Base-by-base conservation (phyloP, 2,113 vertebrate species). In the Lichenostomus cassidix region DNA sequence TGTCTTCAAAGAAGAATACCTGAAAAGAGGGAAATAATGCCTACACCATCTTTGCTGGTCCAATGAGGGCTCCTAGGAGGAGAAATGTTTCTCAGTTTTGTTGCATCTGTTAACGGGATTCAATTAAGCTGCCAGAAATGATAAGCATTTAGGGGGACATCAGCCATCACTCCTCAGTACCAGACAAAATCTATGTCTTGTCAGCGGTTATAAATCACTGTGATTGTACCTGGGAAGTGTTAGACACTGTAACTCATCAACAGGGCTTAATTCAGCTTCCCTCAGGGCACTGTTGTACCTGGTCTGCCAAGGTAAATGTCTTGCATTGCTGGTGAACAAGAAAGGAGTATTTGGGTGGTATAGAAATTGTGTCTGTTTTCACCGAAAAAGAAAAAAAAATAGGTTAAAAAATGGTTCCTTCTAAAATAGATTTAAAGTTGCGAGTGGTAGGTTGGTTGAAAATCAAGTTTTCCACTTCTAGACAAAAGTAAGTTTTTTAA, bases 121-220 rank as follows among this genome's bases (percentile, higher is more conserved):
- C 86, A 94, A 80, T 90, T 76, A 88, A 89, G 94, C 92, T 89
- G 82, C 83, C 91, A 89, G 85, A 94, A 88, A 86, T 88, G 11
- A 90, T 80, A 97, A 87, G 59, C 44, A 79, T 58, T 96, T 95
- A 75, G 25, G 82, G 64, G 89, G 90, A 96, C 71, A 63, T 81
- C 58, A 92, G 84, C 91, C 62, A 91, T 96, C 90, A 93, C 94
- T 96, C 78, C 91, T 97, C 60, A n/a, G 50, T 80, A 89, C 82
- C 87, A 83, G 83, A 84, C 83, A 96, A 89, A 92, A 96, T 95
- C 96, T 88, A 96, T 78, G 23, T 81, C 73, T 37, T 87, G 77
- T 96, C 91, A 93, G 59, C 8, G 3, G 75, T 81, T 84, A 62
- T 95, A 96, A 97, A 92, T 96, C 94, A 76, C 63, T 37, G 67